Conservation (phyloP, 2,113 vertebrate genomes). For the Tetrax tetrax region DNA sequence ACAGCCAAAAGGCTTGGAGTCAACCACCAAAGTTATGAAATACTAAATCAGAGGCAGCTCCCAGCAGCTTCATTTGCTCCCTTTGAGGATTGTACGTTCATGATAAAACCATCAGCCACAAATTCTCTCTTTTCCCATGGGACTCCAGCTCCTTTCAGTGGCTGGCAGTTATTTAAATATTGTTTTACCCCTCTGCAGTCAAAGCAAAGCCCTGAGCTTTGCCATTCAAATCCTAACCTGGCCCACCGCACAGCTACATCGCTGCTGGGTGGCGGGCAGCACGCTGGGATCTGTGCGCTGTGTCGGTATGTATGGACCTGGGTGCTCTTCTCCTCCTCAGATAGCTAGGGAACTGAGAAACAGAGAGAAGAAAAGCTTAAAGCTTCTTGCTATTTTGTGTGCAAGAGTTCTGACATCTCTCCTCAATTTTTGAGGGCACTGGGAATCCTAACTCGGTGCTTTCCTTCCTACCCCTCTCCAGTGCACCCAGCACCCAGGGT, state of each 20-base stretch:
- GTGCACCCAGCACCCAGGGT: background rate
- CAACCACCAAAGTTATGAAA: constrained; percentile 34
- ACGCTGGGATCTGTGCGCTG: accelerated
- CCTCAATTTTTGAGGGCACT: background rate
- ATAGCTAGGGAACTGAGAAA: background rate
- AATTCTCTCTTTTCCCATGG: background rate
- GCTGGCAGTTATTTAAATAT: constrained; percentile 35
- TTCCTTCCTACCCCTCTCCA: background rate
- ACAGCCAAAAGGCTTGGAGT: constrained; percentile 26
- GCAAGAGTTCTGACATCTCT: background rate
- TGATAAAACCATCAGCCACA: background rate
- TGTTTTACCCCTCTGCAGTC: constrained; percentile 17
- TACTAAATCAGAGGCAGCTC: constrained; percentile 47
- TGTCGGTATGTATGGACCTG: accelerated
- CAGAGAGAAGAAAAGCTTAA: background rate
- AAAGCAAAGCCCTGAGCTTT: constrained; percentile 17
- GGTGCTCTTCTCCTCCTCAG: background rate
- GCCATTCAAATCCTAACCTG: background rate
- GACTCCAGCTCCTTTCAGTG: background rate
- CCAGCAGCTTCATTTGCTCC: background rate
- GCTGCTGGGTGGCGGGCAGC: background rate
- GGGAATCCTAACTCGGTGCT: accelerated
- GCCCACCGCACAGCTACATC: background rate
- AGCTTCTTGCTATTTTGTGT: background rate
- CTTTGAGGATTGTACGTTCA: background rate